Conservation (phyloP, 2,113 vertebrate species). For the Boulengeromyrus knoepffleri region DNA sequence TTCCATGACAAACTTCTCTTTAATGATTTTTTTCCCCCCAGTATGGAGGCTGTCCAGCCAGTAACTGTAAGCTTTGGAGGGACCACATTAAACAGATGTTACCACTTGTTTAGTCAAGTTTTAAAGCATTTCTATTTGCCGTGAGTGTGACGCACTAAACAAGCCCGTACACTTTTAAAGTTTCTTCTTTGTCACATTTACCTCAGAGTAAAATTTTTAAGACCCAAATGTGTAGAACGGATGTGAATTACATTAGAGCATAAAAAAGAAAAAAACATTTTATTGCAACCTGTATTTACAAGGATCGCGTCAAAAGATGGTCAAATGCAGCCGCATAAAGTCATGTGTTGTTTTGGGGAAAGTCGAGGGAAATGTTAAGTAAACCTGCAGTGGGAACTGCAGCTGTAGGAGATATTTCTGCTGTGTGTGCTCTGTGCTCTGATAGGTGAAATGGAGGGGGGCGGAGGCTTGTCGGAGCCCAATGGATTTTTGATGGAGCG, state of each 20-base stretch:
- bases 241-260: background rate
- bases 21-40: conserved; percentile 35
- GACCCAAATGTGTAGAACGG: background rate
- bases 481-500: background rate
- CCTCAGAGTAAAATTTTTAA: background rate
- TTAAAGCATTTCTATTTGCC: conserved; percentile 12
- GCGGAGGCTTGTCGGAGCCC: background rate
- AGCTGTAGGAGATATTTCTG: background rate
- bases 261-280: background rate
- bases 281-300: background rate
- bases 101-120: conserved; percentile 22
- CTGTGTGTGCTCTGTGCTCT: background rate
- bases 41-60: conserved; percentile 27
- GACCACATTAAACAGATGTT: conserved; percentile 26
- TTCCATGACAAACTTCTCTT: conserved; percentile 34
- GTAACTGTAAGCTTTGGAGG: conserved; percentile 6
- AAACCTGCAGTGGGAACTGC: background rate
- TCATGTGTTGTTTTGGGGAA: background rate
- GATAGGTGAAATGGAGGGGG: background rate
- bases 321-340: background rate
- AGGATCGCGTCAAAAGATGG: background rate
- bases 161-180: background rate
- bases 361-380: background rate
- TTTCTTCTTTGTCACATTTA: background rate
- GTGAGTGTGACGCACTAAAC: conserved; percentile 1